These are phyloP conservation scores for Patella pellucida DNA, from an alignment of 2,888 invertebrate genomes.

Conservation along the genomic window DNA sequence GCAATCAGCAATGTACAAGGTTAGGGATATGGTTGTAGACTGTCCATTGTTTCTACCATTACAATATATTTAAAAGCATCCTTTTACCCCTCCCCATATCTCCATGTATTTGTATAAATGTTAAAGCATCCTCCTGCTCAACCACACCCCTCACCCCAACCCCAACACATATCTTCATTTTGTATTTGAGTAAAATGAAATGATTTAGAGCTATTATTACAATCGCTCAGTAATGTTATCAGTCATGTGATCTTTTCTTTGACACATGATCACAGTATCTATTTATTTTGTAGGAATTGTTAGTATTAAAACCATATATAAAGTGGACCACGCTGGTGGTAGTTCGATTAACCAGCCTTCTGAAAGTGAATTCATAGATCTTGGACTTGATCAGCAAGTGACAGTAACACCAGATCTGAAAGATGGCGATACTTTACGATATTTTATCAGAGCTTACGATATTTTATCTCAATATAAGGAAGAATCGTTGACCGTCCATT, in stretches of 20 bases:
- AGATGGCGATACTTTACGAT: constrained; percentile 37
- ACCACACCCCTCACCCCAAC: no score
- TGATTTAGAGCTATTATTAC: background rate
- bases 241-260: no score
- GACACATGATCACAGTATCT: no score
- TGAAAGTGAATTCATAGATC: background rate
- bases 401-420: constrained; percentile 19
- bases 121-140: no score
- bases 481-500: constrained; percentile 31
- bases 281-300: constrained; percentile 19
- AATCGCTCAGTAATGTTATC: background rate
- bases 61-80: no score
- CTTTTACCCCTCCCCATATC: no score
- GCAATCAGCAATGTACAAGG: background rate
- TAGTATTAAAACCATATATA: constrained; percentile 27
- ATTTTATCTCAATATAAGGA: constrained; percentile 29
- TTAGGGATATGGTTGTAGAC: background rate
- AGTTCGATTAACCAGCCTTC: constrained; percentile 15
- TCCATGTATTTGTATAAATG: no score
- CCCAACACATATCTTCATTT: no score
- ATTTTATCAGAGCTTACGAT: constrained; percentile 36
- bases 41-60: no score
- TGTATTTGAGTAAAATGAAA: no score
- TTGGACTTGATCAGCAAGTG: constrained; percentile 13
- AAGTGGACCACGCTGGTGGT: constrained; percentile 24